Evolutionary conservation across 2,113 vertebrate genomes (phyloP).

Genomic region (Corydoras maculifer): DNA sequence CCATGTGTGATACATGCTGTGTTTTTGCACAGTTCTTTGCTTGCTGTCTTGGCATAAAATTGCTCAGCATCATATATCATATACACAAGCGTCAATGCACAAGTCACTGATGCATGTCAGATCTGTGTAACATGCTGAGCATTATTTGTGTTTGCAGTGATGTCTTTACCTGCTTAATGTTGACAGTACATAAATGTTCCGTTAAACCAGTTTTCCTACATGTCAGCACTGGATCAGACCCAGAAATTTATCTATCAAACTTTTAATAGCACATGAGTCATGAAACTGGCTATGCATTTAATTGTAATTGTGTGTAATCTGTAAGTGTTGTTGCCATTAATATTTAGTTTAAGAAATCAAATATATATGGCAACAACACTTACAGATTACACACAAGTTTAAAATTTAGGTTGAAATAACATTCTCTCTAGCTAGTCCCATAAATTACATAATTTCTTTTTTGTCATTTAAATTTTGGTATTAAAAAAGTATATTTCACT

Average conservation of each 20-base stretch:
- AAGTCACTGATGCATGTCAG: constrained; percentile 12
- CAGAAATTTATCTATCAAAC: no score
- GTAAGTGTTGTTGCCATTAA: no score
- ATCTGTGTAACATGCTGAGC: constrained; percentile 28
- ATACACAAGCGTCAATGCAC: neutral
- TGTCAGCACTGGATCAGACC: constrained; percentile 15
- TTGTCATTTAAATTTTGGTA: no score
- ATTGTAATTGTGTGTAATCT: no score
- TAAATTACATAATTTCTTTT: no score
- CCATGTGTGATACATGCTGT: constrained; percentile 23
- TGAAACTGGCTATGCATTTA: no score
- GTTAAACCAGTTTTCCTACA: constrained; percentile 4
- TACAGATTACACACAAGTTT: no score
- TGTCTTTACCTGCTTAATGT: constrained; percentile 19
- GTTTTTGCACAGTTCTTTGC: constrained; percentile 31
- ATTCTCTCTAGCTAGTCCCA: no score
- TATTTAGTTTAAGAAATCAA: no score
- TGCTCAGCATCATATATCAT: neutral
- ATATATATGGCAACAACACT: no score
- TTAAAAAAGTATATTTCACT: neutral
- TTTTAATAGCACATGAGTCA: no score
- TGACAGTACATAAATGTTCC: constrained; percentile 6
- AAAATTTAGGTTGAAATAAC: no score
- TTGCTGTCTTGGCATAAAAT: neutral
- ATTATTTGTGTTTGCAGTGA: constrained; percentile 6